A percentile compares a stretch with the other conserved stretches of the same genome.
Evolutionary conservation across 2,888 invertebrate genomes (phyloP).

Genomic region (Lasioglossum morio): DNA sequence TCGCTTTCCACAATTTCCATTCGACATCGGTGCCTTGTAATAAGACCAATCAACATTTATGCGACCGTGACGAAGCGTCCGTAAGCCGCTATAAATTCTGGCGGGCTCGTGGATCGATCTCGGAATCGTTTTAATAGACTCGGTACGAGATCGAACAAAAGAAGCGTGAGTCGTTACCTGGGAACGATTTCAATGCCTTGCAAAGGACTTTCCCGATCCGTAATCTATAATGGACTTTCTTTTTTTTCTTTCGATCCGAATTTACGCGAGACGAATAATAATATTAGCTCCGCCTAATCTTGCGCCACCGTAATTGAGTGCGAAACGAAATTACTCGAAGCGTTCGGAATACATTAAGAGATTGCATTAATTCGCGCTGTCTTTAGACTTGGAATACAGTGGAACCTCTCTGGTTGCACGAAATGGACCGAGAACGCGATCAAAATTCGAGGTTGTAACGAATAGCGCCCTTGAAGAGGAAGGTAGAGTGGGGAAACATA

Average conservation of each 20-base stretch:
- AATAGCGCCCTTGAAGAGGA: no score
- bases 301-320: conserved; percentile 22
- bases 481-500: no score
- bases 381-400: neutral
- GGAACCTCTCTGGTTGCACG: neutral
- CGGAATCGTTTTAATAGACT: conserved; percentile 26
- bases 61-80: conserved; percentile 14
- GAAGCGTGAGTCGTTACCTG: conserved; percentile 24
- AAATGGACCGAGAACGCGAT: no score
- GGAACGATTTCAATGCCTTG: conserved; percentile 14
- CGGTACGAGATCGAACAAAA: conserved; percentile 19
- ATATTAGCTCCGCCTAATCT: conserved; percentile 31
- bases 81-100: conserved; percentile 52
- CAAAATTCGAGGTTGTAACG: no score
- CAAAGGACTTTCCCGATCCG: neutral
- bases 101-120: conserved; percentile 25
- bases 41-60: conserved; percentile 43
- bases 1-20: conserved; percentile 34
- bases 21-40: conserved; percentile 45
- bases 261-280: conserved; percentile 33
- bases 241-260: neutral
- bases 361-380: neutral
- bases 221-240: conserved; percentile 32
- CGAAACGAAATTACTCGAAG: conserved; percentile 9
- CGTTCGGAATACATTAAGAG: conserved; percentile 7